These are phyloP conservation scores for Meteorus sp. DNA, from an alignment of 1,140 invertebrate genomes.

Conservation along the genomic window DNA sequence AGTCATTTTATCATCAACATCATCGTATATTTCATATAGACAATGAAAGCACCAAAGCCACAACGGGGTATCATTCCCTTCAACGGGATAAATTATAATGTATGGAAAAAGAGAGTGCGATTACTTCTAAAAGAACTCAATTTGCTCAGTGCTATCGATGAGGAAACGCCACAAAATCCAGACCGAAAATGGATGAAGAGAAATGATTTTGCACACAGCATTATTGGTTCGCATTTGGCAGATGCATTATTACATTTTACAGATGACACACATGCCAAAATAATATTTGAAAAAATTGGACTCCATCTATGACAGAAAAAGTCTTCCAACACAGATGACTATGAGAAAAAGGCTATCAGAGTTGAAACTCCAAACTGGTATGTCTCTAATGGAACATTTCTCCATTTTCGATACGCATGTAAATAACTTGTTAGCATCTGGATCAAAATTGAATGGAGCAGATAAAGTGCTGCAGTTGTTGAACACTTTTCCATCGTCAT, in stretches of 20 bases:
- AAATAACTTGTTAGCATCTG: slow-evolving; percentile 21
- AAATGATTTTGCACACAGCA: slow-evolving; percentile 40
- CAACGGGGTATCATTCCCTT: slow-evolving; percentile 28
- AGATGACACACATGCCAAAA: slow-evolving; percentile 34
- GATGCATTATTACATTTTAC: slow-evolving; percentile 46
- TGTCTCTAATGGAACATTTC: slow-evolving; percentile 44
- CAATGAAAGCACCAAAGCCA: not conserved
- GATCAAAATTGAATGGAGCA: not conserved
- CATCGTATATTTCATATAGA: not conserved
- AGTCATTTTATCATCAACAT: too few relatives aligned
- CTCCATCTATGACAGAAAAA: slow-evolving; percentile 48
- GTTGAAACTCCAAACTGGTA: slow-evolving; percentile 47
- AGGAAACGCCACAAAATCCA: slow-evolving; percentile 27
- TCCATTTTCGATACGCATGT: slow-evolving; percentile 48
- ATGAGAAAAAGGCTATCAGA: slow-evolving; percentile 44
- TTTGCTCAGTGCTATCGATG: slow-evolving; percentile 34
- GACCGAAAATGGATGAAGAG: slow-evolving; percentile 39
- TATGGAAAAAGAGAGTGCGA: slow-evolving; percentile 30
- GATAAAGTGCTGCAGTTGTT: not conserved
- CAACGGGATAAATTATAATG: slow-evolving; percentile 31
- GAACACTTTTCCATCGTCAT: slow-evolving; percentile 15
- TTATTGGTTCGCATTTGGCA: slow-evolving; percentile 44
- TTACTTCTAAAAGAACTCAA: slow-evolving; percentile 20
- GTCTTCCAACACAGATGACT: slow-evolving; percentile 45
- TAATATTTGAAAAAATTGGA: slow-evolving; percentile 49